phyloP scores from a whole-genome alignment of 2,888 invertebrate species.

The Cynaeus angustus region DNA sequence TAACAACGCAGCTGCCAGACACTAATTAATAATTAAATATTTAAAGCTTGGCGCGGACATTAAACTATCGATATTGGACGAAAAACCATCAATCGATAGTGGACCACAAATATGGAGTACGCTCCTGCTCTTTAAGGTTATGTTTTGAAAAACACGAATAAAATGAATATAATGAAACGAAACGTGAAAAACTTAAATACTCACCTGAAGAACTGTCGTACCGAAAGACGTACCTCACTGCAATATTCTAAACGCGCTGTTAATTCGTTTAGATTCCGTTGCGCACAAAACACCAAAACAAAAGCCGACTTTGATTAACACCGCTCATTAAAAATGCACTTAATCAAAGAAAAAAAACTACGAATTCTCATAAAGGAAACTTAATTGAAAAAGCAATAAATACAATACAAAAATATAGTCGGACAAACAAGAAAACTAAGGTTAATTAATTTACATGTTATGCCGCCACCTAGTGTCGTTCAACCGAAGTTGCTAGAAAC shows the following conservation, averaged over 20 bases:
- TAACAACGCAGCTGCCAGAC: constrained; percentile 5
- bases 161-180: neutral
- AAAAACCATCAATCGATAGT: neutral
- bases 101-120: constrained; percentile 1
- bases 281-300: constrained; percentile 36
- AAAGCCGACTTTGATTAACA: constrained; percentile 19
- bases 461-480: constrained; percentile 21
- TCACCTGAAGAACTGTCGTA: constrained; percentile 8
- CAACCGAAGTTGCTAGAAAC: neutral
- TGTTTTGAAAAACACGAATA: neutral
- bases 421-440: constrained; percentile 25
- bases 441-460: constrained; percentile 25
- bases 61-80: constrained; percentile 1
- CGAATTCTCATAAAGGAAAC: neutral
- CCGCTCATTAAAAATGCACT: neutral
- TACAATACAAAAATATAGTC: constrained; percentile 2
- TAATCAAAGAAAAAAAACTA: neutral
- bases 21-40: constrained; percentile 8
- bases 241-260: constrained; percentile 8
- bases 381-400: constrained; percentile 1
- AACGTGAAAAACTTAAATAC: neutral
- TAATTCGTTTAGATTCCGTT: constrained; percentile 15
- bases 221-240: constrained; percentile 1
- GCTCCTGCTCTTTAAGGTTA: constrained; percentile 22
- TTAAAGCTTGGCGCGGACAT: constrained; percentile 7